These are phyloP conservation scores for Pimpla rufipes DNA, from an alignment of 2,888 invertebrate genomes.

Conservation along the genomic window DNA sequence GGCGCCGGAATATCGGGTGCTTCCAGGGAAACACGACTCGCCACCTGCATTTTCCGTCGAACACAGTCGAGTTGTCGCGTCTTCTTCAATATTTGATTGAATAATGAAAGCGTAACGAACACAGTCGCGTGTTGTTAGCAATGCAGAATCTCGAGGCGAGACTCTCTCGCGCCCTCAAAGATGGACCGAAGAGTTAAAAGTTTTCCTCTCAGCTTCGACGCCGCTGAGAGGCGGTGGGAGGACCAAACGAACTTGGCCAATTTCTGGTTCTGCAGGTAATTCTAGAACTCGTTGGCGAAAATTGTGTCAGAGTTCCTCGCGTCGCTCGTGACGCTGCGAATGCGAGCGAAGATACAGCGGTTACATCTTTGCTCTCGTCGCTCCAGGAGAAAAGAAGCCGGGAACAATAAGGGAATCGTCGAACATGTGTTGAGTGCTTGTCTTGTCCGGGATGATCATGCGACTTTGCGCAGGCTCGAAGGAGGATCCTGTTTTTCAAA, in stretches of 20 bases:
- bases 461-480: neutral
- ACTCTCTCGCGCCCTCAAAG: neutral
- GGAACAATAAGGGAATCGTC: constrained; percentile 40
- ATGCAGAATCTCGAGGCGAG: neutral
- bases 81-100: constrained; percentile 31
- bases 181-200: constrained; percentile 28
- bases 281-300: constrained; percentile 35
- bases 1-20: neutral
- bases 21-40: too few relatives aligned
- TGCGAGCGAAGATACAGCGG: neutral
- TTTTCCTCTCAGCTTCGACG: constrained; percentile 4
- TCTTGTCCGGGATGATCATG: neutral
- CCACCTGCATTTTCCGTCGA: too few relatives aligned
- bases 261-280: constrained; percentile 53
- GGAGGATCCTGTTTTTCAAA: constrained; percentile 16
- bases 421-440: constrained; percentile 13
- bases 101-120: constrained; percentile 14
- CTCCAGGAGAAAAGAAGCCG: neutral
- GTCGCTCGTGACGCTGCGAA: neutral
- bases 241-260: constrained; percentile 57
- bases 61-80: neutral
- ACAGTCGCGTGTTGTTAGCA: neutral
- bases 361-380: neutral
- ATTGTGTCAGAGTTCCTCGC: constrained; percentile 62
- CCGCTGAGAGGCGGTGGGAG: constrained; percentile 9